Evolutionary conservation across 2,888 invertebrate species (phyloP), one percentile per base, ranked within the genome.

Genomic region (Beris morrisii): DNA sequence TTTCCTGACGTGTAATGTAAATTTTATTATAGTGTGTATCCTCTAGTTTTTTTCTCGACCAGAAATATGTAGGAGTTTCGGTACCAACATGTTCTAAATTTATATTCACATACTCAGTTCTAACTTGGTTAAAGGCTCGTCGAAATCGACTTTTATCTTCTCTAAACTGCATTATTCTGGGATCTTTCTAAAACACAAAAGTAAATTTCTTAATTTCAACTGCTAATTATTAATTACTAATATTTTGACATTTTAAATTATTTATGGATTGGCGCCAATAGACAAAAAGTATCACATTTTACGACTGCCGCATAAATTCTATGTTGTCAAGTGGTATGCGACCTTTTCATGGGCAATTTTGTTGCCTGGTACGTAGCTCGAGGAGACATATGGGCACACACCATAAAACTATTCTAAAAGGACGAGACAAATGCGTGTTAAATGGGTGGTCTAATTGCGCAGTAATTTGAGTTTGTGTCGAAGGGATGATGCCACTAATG

Each of bases 401-500:
- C 12, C 15, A 12, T 53, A 53, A 53, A 53, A 13, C 15, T 53
- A 28, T 15, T 53, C 53, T 12, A 53, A 22, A 53, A 12, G 15
- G 22, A 38, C 38, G 38, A 38, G 38, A 7, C 38, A 9, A 38
- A 38, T 38, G 32, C 52, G 61, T 61, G 61, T 61, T 50, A 61
- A 61, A 61, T 61, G 61, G 61, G 61, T 61, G 61, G 61, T 61
- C 61, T 61, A 61, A 61, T 61, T 61, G 61, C 61, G 38, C 32
- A 32, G 50, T 61, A 61, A 61, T 61, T 50, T 61, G 61, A 61
- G 48, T 50, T 61, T 44, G 46, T 30, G 44, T 46, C 44, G 57
- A 38, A 7, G 38, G 22, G 22, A 22, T 22, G 22, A 22, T 22
- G 22, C 22, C 22, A 22, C 22, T 22, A 22, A 22, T 22, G 22